These are phyloP conservation scores for Ageneiosus marmoratus DNA, from an alignment of 2,113 vertebrate species.

Conservation along the genomic window DNA sequence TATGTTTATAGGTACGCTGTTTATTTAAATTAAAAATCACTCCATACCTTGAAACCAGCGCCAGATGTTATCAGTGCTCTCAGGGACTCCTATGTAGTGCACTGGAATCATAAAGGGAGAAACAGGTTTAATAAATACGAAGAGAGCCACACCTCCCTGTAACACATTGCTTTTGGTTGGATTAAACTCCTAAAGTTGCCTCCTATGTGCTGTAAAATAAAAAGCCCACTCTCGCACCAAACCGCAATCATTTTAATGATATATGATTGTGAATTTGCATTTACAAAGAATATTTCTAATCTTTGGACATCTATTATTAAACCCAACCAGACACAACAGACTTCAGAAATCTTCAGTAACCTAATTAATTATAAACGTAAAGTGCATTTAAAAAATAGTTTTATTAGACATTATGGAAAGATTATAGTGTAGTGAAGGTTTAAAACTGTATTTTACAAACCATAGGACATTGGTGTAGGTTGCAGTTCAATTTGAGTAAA, in stretches of 20 bases:
- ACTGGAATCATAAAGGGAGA: slow-evolving; percentile 63
- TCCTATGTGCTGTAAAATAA: slow-evolving; percentile 26
- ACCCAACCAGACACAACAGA: neutral
- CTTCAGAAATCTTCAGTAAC: neutral
- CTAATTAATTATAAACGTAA: neutral
- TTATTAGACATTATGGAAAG: neutral
- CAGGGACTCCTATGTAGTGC: slow-evolving; percentile 60
- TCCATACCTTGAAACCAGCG: slow-evolving; percentile 73
- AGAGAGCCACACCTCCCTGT: slow-evolving; percentile 4
- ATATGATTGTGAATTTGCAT: slow-evolving; percentile 17
- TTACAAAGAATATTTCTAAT: slow-evolving; percentile 2
- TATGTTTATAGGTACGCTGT: slow-evolving; percentile 8
- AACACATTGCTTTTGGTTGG: slow-evolving; percentile 19
- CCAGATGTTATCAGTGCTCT: slow-evolving; percentile 65
- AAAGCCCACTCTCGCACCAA: slow-evolving; percentile 26
- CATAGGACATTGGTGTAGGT: neutral
- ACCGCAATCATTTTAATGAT: neutral
- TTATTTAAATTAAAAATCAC: slow-evolving; percentile 37
- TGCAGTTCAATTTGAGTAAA: neutral
- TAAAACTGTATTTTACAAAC: neutral
- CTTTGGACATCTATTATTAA: neutral
- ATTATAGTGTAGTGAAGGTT: neutral
- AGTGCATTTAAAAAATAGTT: slow-evolving; percentile 2
- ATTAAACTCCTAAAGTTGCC: slow-evolving; percentile 23
- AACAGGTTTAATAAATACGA: slow-evolving; percentile 35